Conservation (phyloP, 2,113 vertebrate species). For the Corydoras sp. region DNA sequence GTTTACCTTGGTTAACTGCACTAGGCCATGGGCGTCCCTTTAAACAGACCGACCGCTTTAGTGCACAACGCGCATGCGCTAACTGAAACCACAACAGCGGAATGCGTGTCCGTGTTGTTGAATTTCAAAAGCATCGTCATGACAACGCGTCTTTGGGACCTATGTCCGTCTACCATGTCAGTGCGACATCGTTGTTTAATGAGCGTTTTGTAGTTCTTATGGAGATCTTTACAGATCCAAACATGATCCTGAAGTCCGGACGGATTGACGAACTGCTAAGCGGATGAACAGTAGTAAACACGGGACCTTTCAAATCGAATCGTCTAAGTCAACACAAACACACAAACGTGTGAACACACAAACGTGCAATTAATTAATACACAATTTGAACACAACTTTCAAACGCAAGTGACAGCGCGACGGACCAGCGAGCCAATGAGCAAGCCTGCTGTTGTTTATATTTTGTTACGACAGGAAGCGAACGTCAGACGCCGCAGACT, state of each 20-base stretch:
- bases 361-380: not conserved
- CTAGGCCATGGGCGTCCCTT: not conserved
- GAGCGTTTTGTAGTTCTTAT: no score
- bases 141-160: constrained; percentile 40
- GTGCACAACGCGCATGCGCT: not conserved
- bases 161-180: not conserved
- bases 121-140: constrained; percentile 41
- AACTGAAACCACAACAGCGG: constrained; percentile 26
- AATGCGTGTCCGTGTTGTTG: constrained; percentile 17
- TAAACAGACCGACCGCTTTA: constrained; percentile 23
- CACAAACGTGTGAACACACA: no score
- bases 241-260: no score
- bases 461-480: constrained; percentile 17
- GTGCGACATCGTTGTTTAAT: not conserved
- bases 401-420: constrained; percentile 1
- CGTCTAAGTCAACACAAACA: no score
- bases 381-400: not conserved
- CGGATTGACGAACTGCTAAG: no score
- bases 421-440: constrained; percentile 10
- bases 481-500: not conserved
- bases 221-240: no score
- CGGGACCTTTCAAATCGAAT: no score
- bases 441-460: constrained; percentile 6
- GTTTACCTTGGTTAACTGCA: not conserved
- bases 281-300: no score